Base-by-base conservation (phyloP, 2,888 invertebrate species). In the Silvanus unidentatus region DNA sequence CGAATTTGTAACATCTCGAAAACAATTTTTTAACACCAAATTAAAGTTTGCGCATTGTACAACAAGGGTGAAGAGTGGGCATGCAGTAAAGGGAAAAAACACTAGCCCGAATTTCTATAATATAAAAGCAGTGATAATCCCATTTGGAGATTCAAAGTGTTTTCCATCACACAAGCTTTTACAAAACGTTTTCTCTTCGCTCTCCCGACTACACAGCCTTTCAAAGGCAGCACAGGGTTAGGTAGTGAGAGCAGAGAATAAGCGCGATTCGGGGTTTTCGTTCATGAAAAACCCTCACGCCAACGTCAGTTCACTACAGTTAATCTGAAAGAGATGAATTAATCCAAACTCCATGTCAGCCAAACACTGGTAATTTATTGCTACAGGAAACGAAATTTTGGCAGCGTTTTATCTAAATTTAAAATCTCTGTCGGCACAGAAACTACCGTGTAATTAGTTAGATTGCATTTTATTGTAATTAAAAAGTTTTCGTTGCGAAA, bases 291-390 rank as follows among this genome's bases (percentile, higher is more conserved):
- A 55, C 55, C 54, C 55, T 56, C 56, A 58, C 64, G 65, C 64
- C 65, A 65, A 64, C 66, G 68, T 69, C 70, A 70, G 65, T 66
- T 66, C 67, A 67, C 64, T 62, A 64, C 58, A 66, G 66, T 68
- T 68, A 69, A 70, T 70, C 69, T 68, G 70, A 71, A 70, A 71
- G 69, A 71, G 70, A 70, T 71, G 71, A 70, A 72, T 71, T 72
- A 71, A 72, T 71, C 71, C 69, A 60, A 65, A 70, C 67, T 69
- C 64, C 63, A 64, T 65, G 70, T 70, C 70, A 68, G 69, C 66
- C 65, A 61, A 68, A 67, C 65, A 56, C 60, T 53, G 54, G 60
- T 70, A 69, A 71, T 71, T 71, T 71, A 71, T 69, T 55, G 67
- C 61, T 55, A 52, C 56, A 64, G 69, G 68, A 69, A 68, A 68